Evolutionary conservation across 2,888 invertebrate species (phyloP).

Genomic region (Allygus modestus): DNA sequence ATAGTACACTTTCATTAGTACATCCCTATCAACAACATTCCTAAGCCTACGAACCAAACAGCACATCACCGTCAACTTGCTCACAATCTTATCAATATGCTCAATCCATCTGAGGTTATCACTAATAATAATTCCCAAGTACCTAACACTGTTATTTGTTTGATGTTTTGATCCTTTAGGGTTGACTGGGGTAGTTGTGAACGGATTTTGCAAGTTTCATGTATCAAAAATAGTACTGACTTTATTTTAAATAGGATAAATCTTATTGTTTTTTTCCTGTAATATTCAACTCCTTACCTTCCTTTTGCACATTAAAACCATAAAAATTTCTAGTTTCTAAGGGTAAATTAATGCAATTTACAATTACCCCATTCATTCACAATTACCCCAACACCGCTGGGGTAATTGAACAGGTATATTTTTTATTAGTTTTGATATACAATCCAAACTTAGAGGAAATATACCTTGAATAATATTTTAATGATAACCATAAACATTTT

Average conservation of each 20-base stretch:
- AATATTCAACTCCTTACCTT: conserved; percentile 52
- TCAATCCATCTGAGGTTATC: too few relatives aligned
- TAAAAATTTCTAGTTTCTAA: conserved; percentile 25
- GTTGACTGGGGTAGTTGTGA: too few relatives aligned
- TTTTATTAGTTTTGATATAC: conserved; percentile 37
- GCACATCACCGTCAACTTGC: too few relatives aligned
- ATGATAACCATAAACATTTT: conserved; percentile 34
- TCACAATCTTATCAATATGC: too few relatives aligned
- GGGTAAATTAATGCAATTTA: conserved; percentile 35
- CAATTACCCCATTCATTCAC: conserved; percentile 49
- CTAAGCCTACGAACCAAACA: too few relatives aligned
- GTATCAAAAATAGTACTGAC: conserved; percentile 35
- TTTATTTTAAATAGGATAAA: neutral
- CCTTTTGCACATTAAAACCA: too few relatives aligned
- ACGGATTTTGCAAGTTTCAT: conserved; percentile 47
- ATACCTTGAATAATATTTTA: conserved; percentile 5
- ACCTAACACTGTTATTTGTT: too few relatives aligned
- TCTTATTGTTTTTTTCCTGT: conserved; percentile 24
- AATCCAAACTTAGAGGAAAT: conserved; percentile 48
- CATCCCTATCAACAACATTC: too few relatives aligned
- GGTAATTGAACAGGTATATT: conserved; percentile 54
- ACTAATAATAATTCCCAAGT: too few relatives aligned
- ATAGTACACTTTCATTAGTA: too few relatives aligned
- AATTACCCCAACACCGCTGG: conserved; percentile 47
- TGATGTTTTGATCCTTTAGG: too few relatives aligned